These are phyloP conservation scores for Cryptoleucopteryx plumbea DNA, from an alignment of 2,113 vertebrate genomes.

Conservation along the genomic window DNA sequence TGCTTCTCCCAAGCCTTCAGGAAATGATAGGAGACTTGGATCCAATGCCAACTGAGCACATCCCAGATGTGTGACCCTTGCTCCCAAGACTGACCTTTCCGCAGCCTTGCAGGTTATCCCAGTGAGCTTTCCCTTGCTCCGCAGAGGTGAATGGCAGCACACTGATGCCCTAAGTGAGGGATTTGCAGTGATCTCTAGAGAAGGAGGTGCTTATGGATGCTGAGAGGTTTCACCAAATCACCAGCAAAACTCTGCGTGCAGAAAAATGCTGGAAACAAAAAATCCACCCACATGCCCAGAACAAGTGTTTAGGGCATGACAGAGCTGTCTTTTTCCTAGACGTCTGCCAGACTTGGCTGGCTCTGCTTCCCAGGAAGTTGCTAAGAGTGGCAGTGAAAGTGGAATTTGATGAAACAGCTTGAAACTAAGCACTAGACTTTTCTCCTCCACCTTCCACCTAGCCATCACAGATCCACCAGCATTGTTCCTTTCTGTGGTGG, in stretches of 20 bases:
- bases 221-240: background rate
- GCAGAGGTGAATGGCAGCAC: background rate
- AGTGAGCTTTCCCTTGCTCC: background rate
- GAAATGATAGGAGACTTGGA: background rate
- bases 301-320: background rate
- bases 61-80: background rate
- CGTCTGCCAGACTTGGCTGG: background rate
- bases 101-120: background rate
- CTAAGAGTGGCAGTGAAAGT: background rate
- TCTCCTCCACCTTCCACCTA: background rate
- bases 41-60: background rate
- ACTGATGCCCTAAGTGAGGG: background rate
- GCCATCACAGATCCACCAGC: background rate
- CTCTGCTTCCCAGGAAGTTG: background rate
- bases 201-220: background rate
- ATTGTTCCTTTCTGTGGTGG: background rate
- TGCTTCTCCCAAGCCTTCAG: background rate
- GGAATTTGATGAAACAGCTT: background rate
- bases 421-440: background rate
- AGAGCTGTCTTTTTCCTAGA: background rate
- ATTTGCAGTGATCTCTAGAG: background rate
- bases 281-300: background rate
- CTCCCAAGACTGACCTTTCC: background rate
- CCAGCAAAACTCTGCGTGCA: background rate
- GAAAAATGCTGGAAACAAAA: background rate